Conservation (phyloP, 2,797 vertebrate genomes). For the Otolemur crassicaudatus region DNA sequence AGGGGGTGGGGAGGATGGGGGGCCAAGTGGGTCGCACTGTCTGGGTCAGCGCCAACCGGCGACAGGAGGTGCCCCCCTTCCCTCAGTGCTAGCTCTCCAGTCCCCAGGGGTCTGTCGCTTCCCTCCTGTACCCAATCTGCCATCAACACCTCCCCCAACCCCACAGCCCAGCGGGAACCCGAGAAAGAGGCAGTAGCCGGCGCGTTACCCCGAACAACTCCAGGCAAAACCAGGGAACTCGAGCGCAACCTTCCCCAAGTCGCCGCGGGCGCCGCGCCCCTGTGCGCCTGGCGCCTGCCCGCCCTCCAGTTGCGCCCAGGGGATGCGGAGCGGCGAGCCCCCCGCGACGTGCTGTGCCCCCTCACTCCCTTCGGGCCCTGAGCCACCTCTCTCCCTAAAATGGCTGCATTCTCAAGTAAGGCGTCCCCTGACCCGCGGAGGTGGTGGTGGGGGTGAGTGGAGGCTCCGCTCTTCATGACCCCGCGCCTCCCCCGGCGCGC, state of each 20-base stretch:
- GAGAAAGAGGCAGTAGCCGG: slow-evolving; percentile 74
- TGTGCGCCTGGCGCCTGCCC: slow-evolving; percentile 55
- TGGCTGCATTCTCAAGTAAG: slow-evolving; percentile 73
- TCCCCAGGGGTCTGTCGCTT: slow-evolving; percentile 66
- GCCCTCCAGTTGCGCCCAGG: slow-evolving; percentile 70
- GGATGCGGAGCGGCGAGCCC: slow-evolving; percentile 67
- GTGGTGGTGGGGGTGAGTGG: slow-evolving; percentile 28
- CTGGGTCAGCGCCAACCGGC: slow-evolving; percentile 77
- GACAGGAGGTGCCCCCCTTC: slow-evolving; percentile 43
- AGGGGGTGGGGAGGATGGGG: slow-evolving; percentile 68
- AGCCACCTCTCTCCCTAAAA: slow-evolving; percentile 72
- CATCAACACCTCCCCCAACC: slow-evolving; percentile 25
- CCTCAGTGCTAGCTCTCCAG: slow-evolving; percentile 44
- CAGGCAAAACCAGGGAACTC: slow-evolving; percentile 80
- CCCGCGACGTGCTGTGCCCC: slow-evolving; percentile 3
- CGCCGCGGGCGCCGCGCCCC: slow-evolving; percentile 77
- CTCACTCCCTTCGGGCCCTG: slow-evolving; percentile 35
- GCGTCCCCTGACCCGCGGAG: slow-evolving; percentile 69
- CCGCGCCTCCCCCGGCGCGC: slow-evolving; percentile 47
- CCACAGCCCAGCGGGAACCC: slow-evolving; percentile 75
- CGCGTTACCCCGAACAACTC: slow-evolving; percentile 80
- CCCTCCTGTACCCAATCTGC: slow-evolving; percentile 56
- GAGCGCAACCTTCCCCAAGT: slow-evolving; percentile 80
- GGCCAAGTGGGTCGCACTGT: slow-evolving; percentile 82
- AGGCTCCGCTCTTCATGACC: slow-evolving; percentile 23